A percentile compares a stretch with the other conserved stretches of the same genome.
Conservation (phyloP, 2,797 vertebrate genomes). For the Paramormyrops hopkinsi region DNA sequence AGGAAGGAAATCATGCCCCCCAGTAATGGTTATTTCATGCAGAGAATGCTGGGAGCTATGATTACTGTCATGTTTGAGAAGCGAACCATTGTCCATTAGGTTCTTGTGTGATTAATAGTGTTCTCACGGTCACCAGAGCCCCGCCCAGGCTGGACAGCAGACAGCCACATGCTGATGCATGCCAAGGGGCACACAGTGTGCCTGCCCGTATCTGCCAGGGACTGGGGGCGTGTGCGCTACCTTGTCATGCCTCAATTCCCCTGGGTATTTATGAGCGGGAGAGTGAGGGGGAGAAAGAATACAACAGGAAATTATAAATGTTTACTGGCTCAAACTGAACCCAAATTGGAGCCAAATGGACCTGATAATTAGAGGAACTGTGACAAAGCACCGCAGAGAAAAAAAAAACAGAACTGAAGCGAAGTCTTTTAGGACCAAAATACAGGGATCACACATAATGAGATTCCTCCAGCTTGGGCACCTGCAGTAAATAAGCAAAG, state of each 20-base stretch:
- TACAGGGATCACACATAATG: neutral
- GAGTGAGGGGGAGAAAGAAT: neutral
- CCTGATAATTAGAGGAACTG: neutral
- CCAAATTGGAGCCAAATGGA: neutral
- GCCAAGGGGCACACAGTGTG: neutral
- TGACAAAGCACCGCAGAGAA: neutral
- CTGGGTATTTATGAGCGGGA: neutral
- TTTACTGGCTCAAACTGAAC: neutral
- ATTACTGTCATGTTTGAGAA: neutral
- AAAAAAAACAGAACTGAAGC: neutral
- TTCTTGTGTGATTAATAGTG: neutral
- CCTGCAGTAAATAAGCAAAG: neutral
- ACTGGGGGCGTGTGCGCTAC: neutral
- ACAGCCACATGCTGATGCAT: neutral
- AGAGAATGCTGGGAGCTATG: neutral
- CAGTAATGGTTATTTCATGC: neutral
- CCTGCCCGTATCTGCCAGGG: neutral
- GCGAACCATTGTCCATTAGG: neutral
- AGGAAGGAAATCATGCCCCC: neutral
- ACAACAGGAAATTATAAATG: neutral
- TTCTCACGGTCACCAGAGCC: neutral
- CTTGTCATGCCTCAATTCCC: neutral
- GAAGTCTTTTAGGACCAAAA: neutral
- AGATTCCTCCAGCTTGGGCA: neutral
- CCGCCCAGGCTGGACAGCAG: neutral